Evolutionary conservation across 2,888 invertebrate genomes (phyloP).

Genomic region (Nesidiocoris tenuis): DNA sequence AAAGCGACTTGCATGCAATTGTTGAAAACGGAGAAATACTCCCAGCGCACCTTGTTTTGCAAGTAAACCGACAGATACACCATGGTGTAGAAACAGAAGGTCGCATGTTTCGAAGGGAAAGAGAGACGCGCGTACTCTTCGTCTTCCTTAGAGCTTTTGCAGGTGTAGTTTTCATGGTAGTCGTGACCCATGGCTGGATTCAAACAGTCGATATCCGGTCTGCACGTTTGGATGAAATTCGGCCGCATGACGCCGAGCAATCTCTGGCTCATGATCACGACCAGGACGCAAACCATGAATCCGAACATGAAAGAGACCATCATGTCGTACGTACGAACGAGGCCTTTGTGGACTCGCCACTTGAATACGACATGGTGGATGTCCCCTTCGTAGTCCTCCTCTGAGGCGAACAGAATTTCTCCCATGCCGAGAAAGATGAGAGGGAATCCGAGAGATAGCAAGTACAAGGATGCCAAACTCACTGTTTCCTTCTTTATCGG

Average conservation of each 20-base stretch:
- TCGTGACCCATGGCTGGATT: background rate
- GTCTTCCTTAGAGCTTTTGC: background rate
- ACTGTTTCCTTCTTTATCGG: constrained; percentile 8
- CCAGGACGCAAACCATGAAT: constrained; percentile 6
- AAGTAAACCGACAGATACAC: constrained; percentile 30
- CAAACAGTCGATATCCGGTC: constrained; percentile 7
- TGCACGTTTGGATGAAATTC: constrained; percentile 21
- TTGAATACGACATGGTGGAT: constrained; percentile 1
- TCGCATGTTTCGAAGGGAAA: constrained; percentile 25
- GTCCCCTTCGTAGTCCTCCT: constrained; percentile 22
- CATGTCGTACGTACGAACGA: constrained; percentile 32
- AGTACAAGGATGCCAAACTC: background rate
- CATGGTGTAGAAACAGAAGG: constrained; percentile 18
- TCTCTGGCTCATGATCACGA: constrained; percentile 2
- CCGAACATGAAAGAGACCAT: constrained; percentile 18
- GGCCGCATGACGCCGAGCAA: constrained; percentile 17
- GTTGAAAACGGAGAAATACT: constrained; percentile 25
- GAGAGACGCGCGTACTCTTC: background rate
- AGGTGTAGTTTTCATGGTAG: constrained; percentile 16
- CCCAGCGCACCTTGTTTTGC: constrained; percentile 24
- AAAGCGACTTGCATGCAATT: constrained; percentile 21
- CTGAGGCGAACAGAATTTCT: constrained; percentile 14
- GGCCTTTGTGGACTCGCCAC: constrained; percentile 17
- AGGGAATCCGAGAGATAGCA: constrained; percentile 11
- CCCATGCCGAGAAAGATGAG: constrained; percentile 27